These are phyloP conservation scores for Panopea generosa DNA, from an alignment of 2,888 invertebrate genomes.

Conservation along the genomic window DNA sequence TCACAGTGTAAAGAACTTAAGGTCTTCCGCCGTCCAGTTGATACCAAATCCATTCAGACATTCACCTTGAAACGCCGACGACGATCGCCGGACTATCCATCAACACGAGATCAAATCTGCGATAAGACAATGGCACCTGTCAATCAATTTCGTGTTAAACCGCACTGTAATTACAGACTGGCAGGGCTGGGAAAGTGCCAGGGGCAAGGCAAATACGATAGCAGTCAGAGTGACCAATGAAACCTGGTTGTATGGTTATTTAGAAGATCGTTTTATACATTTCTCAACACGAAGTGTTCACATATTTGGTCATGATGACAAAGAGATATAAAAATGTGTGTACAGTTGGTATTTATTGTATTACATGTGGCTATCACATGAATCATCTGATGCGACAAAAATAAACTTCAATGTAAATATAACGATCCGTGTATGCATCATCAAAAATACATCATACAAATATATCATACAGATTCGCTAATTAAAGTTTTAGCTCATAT, in stretches of 20 bases:
- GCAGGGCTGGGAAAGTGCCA: slow-evolving; percentile 51
- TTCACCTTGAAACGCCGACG: background rate
- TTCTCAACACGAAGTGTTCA: background rate
- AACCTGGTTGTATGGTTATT: slow-evolving; percentile 6
- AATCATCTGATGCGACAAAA: too few species aligned
- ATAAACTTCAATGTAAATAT: too few species aligned
- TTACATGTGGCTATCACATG: too few species aligned
- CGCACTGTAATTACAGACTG: slow-evolving; percentile 50
- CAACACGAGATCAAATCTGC: slow-evolving; percentile 41
- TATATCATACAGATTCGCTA: too few species aligned
- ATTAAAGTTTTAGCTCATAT: too few species aligned
- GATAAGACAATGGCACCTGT: slow-evolving; percentile 62
- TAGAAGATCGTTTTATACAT: background rate
- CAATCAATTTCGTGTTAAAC: slow-evolving; percentile 43
- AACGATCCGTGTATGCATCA: too few species aligned
- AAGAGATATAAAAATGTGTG: too few species aligned
- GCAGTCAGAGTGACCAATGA: slow-evolving; percentile 29
- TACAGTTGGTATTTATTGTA: too few species aligned
- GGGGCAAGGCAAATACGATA: slow-evolving; percentile 34
- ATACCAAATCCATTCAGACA: background rate
- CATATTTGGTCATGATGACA: slow-evolving; percentile 2
- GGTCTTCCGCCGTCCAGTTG: slow-evolving; percentile 3
- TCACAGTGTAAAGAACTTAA: slow-evolving; percentile 27
- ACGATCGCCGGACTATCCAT: slow-evolving; percentile 22
- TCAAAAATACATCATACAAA: too few species aligned